Percentiles rank a stretch among this genome's conserved stretches.
Conservation (phyloP, 2,797 vertebrate genomes). For the Chromis chromis region DNA sequence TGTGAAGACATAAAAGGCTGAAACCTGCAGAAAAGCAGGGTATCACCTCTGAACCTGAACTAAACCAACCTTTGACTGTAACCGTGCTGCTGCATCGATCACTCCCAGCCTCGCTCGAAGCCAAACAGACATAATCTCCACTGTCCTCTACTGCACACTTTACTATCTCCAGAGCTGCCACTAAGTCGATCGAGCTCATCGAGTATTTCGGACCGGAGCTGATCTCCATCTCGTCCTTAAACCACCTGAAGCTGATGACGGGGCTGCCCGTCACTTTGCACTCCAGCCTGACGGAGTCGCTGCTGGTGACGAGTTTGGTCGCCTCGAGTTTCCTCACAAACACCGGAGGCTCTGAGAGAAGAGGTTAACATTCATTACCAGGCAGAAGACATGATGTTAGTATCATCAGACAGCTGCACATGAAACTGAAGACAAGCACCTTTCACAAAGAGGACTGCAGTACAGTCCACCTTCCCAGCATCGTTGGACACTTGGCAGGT, state of each 20-base stretch:
- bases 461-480: constrained; percentile 91
- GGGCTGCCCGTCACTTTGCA: constrained; percentile 94
- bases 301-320: constrained; percentile 88
- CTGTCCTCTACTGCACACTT: constrained; percentile 86
- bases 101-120: constrained; percentile 93
- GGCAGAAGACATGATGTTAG: constrained; percentile 60
- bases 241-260: constrained; percentile 93
- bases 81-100: constrained; percentile 91
- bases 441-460: constrained; percentile 94
- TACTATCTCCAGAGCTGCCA: constrained; percentile 85
- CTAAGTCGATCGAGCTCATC: constrained; percentile 84
- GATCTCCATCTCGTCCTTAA: constrained; percentile 92
- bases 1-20: too few species aligned
- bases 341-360: constrained; percentile 87
- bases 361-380: constrained; percentile 67
- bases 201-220: constrained; percentile 85
- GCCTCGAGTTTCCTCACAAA: constrained; percentile 93
- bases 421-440: constrained; percentile 83
- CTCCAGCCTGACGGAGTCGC: constrained; percentile 85
- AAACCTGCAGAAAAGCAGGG: too few species aligned
- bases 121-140: constrained; percentile 93
- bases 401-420: constrained; percentile 28
- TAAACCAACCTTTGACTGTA: constrained; percentile 95
- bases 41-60: neutral
- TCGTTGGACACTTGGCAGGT: constrained; percentile 94